phyloP scores from a whole-genome alignment of 2,888 invertebrate genomes.

The Epinotia bilunana region DNA sequence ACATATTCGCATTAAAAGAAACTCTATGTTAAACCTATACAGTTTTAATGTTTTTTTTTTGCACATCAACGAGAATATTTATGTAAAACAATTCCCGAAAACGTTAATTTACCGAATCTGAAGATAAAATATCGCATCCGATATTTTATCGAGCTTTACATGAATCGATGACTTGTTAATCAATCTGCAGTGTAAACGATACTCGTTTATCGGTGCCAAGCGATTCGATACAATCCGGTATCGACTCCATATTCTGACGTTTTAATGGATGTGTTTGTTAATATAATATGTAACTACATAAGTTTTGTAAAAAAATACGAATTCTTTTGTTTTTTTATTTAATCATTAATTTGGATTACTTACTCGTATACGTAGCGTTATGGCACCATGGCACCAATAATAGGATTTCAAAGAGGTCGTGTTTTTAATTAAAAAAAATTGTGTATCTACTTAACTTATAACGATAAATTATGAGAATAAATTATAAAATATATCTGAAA shows the following conservation, averaged over 20 bases:
- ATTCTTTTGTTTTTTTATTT: too few relatives aligned
- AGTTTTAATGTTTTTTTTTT: too few relatives aligned
- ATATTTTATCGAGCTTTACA: conserved; percentile 5
- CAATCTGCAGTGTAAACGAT: conserved; percentile 18
- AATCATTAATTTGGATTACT: too few relatives aligned
- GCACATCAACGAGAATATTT: too few relatives aligned
- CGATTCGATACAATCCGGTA: conserved; percentile 11
- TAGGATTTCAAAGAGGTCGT: too few relatives aligned
- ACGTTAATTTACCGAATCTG: neutral
- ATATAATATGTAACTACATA: neutral
- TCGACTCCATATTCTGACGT: neutral
- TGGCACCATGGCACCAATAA: too few relatives aligned
- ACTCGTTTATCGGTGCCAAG: conserved; percentile 20
- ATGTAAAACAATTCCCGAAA: neutral
- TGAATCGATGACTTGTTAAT: conserved; percentile 14
- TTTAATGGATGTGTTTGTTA: neutral
- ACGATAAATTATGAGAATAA: too few relatives aligned
- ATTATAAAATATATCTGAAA: too few relatives aligned
- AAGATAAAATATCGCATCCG: neutral
- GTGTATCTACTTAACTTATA: too few relatives aligned
- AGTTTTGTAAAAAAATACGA: neutral
- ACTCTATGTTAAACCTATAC: neutral
- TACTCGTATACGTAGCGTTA: too few relatives aligned
- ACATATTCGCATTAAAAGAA: neutral
- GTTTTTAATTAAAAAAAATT: too few relatives aligned